Base-by-base conservation (phyloP, 2,888 invertebrate species). In the Epirrhoe alternata region DNA sequence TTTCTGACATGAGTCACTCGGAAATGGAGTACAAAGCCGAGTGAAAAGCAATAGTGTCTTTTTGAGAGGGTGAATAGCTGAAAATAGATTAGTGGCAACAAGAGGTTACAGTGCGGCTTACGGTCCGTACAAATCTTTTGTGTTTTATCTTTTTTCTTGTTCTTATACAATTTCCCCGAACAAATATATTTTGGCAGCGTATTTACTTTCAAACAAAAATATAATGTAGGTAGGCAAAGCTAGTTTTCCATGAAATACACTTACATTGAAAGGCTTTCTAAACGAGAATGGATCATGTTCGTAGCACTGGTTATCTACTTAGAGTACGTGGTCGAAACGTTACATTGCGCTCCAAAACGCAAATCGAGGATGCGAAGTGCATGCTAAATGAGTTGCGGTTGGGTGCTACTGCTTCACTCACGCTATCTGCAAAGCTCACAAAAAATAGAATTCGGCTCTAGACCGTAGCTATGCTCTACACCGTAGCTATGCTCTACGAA, bases 301-400 rank as follows among this genome's bases (percentile, higher is more conserved):
- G 57, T 56, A 58, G 66, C 53, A 63, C 45, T 61, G 62, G 65
- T 66, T 63, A 69, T 68, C 65, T 71, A 71, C 69, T 71, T 68
- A 68, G 56, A 59, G 69, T 67, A 74, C 72, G 68, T 66, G 68
- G 70, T 62, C 62, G 68, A 71, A 72, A 71, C 72, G 71, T 70
- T 71, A 72, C 71, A 71, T 60, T 71, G 70, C 67, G 70, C 72
- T 69, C 68, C 71, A 66, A 71, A 74, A 72, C 72, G 72, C 72
- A 72, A 74, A 74, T 70, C 68, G 71, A 63, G 60, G 63, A 67
- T 71, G 74, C 54, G 71, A 65, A 71, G 68, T 70, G 74, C 74
- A 74, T 74, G 68, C 69, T 63, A 69, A 72, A 74, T 72, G 71
- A 72, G 71, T 67, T 56, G 66, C 61, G 64, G 60, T 64, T 45